Base-by-base conservation (phyloP, 2,888 invertebrate species). In the Ennomos fuscantarius region DNA sequence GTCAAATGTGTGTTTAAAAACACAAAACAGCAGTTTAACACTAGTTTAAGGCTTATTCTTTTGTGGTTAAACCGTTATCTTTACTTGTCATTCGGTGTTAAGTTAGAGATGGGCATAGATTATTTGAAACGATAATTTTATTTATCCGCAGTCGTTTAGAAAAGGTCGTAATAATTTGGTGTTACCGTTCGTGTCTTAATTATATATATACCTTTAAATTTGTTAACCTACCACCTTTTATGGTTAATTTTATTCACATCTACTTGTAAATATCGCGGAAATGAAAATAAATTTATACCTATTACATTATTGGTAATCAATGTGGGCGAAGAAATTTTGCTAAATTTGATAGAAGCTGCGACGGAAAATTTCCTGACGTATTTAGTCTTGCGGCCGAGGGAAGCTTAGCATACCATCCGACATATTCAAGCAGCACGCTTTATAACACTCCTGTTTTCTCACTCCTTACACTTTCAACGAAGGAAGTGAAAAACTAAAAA, bases 221-320 rank as follows among this genome's bases (percentile, higher is more conserved):
- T 66, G 69, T 70, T 68, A 71, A 65, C 66, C 73, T 72, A 73
- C 69, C 73, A 70, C 70, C 69, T 55, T 58, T 58, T 55, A 62
- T 60, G 63, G 46, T 54, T 49, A 58, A 34, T 46, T 54, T 49
- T 56, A 34, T 46, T 43, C 50, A 44, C 48, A 35, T 43, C 31
- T 13, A 48, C n/a, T 15, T 8, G 32, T 35, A 35, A 44, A 44
- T 34, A 10, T 43, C 44, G 50, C 52, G 37, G 11, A 10, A 48
- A 44, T 8, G 12, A 39, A 42, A 47, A 42, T 33, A 24, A 54
- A 60, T 48, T 52, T 44, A 55, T 58, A 58, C 24, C 24, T 58
- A 58, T 52, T 50, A 55, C 15, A 45, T 46, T 57, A 57, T 55
- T 55, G 57, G 51, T 61, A 51, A 51, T 52, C 32, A 45, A 53